A percentile compares a stretch with the other conserved stretches of the same genome.
Conservation (phyloP, 2,113 vertebrate genomes). For the Centropus bengalensis region DNA sequence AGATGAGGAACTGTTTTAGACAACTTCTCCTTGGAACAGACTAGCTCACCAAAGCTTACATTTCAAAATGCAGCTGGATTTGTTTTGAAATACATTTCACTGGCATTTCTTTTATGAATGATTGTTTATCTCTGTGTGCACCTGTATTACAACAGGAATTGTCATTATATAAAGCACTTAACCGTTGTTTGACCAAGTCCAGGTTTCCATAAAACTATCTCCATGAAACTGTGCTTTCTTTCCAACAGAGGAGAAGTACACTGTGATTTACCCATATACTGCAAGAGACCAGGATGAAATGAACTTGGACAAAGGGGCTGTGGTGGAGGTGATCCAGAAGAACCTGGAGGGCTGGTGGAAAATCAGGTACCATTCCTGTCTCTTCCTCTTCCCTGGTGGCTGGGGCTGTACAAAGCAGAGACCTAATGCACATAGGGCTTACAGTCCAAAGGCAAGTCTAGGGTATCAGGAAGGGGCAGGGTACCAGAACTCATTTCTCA, state of each 20-base stretch:
- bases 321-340: constrained; percentile 96
- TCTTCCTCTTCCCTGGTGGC: neutral
- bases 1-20: neutral
- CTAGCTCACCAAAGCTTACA: neutral
- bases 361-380: constrained; percentile 84
- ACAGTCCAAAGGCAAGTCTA: neutral
- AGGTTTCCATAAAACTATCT: neutral
- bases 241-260: constrained; percentile 91
- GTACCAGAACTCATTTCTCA: neutral
- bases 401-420: neutral
- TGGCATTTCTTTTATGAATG: neutral
- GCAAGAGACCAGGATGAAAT: constrained; percentile 96
- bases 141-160: neutral
- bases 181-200: neutral
- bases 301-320: constrained; percentile 89
- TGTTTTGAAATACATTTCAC: constrained; percentile 3
- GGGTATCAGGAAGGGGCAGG: neutral
- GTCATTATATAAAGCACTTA: neutral
- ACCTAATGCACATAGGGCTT: rapidly evolving
- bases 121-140: neutral
- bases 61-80: neutral
- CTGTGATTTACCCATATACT: constrained; percentile 90
- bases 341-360: constrained; percentile 99
- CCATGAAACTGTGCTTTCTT: neutral
- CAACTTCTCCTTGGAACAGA: neutral